Percentiles rank a stretch among this genome's conserved stretches.
Conservation (phyloP, 2,888 invertebrate genomes). For the Acronicta aceris region DNA sequence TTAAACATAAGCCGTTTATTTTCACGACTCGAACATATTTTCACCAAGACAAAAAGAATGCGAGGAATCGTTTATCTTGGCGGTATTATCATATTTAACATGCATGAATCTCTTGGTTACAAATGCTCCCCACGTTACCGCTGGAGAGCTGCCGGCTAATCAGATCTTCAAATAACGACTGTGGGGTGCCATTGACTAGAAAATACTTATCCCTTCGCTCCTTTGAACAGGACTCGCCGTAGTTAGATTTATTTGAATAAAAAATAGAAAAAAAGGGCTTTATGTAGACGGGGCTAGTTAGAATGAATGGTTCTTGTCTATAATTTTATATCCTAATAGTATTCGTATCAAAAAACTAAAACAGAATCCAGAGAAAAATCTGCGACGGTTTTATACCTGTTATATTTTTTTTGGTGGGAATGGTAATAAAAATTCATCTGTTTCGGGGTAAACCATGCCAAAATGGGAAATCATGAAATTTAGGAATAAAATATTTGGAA, state of each 20-base stretch:
- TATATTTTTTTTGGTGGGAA: too few relatives aligned
- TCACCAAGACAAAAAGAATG: conserved; percentile 19
- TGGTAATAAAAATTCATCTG: too few relatives aligned
- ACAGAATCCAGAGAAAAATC: too few relatives aligned
- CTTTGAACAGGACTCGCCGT: conserved; percentile 6
- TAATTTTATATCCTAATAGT: too few relatives aligned
- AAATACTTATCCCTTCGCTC: conserved; percentile 24
- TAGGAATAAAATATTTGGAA: too few relatives aligned
- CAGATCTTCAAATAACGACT: conserved; percentile 47
- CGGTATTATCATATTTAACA: conserved; percentile 48
- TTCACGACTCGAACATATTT: conserved; percentile 17
- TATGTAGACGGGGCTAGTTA: not conserved
- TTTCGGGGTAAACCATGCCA: too few relatives aligned
- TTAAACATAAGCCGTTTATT: too few relatives aligned
- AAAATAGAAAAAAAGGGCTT: not conserved
- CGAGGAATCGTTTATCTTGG: conserved; percentile 38
- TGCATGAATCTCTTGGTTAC: conserved; percentile 46
- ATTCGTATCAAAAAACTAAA: too few relatives aligned
- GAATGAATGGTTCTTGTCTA: not conserved
- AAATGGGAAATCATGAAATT: too few relatives aligned
- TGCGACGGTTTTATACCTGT: too few relatives aligned
- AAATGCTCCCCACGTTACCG: conserved; percentile 50
- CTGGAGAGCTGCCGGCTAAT: conserved; percentile 47
- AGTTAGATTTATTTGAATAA: conserved; percentile 6
- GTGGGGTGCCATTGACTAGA: conserved; percentile 26